A percentile compares a stretch with the other conserved stretches of the same genome.
phyloP scores from a whole-genome alignment of 2,888 invertebrate species.

The Agonopterix arenella region DNA sequence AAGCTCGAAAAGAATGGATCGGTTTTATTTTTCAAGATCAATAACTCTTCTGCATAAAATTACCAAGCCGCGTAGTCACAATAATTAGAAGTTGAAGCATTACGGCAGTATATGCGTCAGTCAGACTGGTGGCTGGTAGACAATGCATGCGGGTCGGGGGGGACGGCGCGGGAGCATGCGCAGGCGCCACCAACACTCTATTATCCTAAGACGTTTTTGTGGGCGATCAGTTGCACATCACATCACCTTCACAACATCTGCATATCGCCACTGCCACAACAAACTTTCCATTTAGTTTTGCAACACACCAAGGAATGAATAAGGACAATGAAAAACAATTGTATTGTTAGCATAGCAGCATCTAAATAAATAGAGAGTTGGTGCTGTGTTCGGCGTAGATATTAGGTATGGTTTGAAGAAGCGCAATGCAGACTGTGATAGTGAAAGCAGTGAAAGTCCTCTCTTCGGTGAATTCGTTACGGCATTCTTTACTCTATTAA shows the following conservation, averaged over 20 bases:
- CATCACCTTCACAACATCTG: conserved; percentile 47
- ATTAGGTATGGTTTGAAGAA: conserved; percentile 42
- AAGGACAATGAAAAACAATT: conserved; percentile 59
- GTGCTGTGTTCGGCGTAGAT: conserved; percentile 28
- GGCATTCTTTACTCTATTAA: conserved; percentile 36
- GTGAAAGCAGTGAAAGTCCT: conserved; percentile 73
- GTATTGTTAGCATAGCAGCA: conserved; percentile 53
- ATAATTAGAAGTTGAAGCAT: neutral
- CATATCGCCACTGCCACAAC: conserved; percentile 44
- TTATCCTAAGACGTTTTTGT: conserved; percentile 35
- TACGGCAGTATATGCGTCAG: too few relatives aligned
- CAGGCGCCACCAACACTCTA: conserved; percentile 56
- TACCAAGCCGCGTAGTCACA: neutral
- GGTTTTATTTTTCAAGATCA: neutral
- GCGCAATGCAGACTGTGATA: conserved; percentile 47
- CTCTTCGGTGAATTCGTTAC: conserved; percentile 24
- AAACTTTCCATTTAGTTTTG: conserved; percentile 68
- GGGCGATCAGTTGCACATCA: conserved; percentile 66
- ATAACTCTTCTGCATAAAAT: neutral
- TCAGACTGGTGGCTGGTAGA: too few relatives aligned
- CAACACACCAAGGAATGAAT: conserved; percentile 46
- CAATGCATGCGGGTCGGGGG: neutral
- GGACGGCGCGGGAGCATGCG: conserved; percentile 23
- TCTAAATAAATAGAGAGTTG: conserved; percentile 70
- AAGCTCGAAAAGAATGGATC: neutral